A percentile compares a stretch with the other conserved stretches of the same genome.
These are phyloP conservation scores for Drosophila borborema DNA, from an alignment of 2,888 invertebrate species.

Conservation along the genomic window DNA sequence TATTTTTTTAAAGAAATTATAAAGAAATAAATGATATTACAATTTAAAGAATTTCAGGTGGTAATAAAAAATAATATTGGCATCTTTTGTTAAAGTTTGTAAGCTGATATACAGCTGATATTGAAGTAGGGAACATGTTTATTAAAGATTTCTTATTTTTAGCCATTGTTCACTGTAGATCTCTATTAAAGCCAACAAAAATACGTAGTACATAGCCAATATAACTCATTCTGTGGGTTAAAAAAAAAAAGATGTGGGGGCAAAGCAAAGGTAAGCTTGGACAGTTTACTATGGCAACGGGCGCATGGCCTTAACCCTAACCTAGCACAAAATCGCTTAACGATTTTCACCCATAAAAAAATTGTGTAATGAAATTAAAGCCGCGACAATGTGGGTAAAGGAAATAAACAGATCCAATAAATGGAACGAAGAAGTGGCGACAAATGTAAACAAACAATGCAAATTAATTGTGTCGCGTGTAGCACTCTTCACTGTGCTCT, in stretches of 20 bases:
- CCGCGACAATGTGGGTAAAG: not conserved
- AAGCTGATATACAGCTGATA: no score
- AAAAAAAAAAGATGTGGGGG: no score
- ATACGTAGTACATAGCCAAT: not conserved
- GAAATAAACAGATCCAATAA: slow-evolving; percentile 1
- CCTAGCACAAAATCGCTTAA: slow-evolving; percentile 61
- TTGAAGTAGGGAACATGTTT: not conserved
- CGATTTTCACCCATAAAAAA: slow-evolving; percentile 4
- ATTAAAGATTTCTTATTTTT: not conserved
- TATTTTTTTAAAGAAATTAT: no score
- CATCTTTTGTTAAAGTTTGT: no score
- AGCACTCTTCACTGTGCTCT: not conserved
- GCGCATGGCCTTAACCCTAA: slow-evolving; percentile 67
- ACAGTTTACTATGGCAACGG: slow-evolving; percentile 31
- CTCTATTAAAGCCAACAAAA: not conserved
- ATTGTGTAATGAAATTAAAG: slow-evolving; percentile 17
- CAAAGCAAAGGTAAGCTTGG: not conserved
- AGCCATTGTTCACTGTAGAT: not conserved
- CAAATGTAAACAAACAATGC: slow-evolving; percentile 50
- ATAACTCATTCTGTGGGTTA: not conserved
- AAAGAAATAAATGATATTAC: no score
- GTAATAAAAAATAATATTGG: no score
- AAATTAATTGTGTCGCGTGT: slow-evolving; percentile 43
- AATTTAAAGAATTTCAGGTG: no score
- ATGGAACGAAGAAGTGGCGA: not conserved